These are phyloP conservation scores for Pseudococcus viburni DNA, from an alignment of 2,888 invertebrate genomes.

Conservation along the genomic window DNA sequence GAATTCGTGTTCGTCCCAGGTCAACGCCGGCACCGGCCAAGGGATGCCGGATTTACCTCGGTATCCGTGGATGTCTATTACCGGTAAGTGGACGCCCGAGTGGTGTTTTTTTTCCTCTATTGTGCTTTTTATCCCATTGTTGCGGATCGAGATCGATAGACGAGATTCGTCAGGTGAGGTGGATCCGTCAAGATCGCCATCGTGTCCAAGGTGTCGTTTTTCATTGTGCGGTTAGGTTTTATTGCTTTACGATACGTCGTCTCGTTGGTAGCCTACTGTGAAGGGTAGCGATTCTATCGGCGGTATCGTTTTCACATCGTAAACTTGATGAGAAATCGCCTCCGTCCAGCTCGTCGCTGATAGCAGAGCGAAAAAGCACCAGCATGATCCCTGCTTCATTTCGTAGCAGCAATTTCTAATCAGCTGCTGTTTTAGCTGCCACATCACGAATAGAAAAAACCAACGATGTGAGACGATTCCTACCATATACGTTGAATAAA, in stretches of 20 bases:
- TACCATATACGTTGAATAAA: too few relatives aligned
- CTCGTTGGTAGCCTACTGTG: neutral
- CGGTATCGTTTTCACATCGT: neutral
- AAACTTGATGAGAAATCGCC: neutral
- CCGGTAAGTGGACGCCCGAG: conserved; percentile 78
- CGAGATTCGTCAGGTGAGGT: neutral
- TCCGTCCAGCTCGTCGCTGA: too few relatives aligned
- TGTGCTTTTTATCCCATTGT: neutral
- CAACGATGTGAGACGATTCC: too few relatives aligned
- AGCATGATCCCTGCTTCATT: neutral
- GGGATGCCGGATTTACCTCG: conserved; percentile 93
- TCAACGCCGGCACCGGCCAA: conserved; percentile 81
- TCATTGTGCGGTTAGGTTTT: conserved; percentile 7
- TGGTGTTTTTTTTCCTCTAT: neutral
- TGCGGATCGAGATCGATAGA: neutral
- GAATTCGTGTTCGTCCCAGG: conserved; percentile 81
- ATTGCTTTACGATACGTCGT: neutral
- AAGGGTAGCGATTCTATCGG: neutral
- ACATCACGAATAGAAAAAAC: too few relatives aligned
- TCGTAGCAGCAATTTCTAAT: too few relatives aligned
- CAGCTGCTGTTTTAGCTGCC: too few relatives aligned
- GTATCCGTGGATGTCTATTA: conserved; percentile 97
- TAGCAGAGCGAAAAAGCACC: too few relatives aligned
- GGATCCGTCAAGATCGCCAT: neutral
- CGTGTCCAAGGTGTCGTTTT: neutral